Conservation (phyloP, 2,888 invertebrate genomes). For the Diadegma fenestrale region DNA sequence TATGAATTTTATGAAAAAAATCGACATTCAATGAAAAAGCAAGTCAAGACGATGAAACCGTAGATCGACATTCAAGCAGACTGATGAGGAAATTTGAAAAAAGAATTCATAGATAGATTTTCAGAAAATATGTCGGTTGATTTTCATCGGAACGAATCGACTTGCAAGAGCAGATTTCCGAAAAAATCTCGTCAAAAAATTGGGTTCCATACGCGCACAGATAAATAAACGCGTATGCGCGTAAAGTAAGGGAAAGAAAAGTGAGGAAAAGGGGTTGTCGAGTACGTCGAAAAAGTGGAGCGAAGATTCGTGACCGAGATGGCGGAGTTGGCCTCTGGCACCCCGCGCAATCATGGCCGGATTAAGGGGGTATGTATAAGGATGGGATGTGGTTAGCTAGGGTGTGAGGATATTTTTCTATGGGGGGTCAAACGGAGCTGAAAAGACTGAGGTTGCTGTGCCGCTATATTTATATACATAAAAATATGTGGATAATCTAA, state of each 20-base stretch:
- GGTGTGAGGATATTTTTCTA: constrained; percentile 68
- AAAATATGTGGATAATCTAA: background rate
- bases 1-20: no score
- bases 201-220: background rate
- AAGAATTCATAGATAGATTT: background rate
- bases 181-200: constrained; percentile 10
- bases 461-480: constrained; percentile 4
- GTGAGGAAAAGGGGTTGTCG: constrained; percentile 55
- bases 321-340: constrained; percentile 65
- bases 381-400: constrained; percentile 68
- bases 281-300: constrained; percentile 59
- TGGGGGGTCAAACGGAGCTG: constrained; percentile 75
- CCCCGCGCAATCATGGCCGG: constrained; percentile 82
- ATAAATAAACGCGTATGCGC: background rate
- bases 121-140: background rate
- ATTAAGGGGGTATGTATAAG: constrained; percentile 81
- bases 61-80: no score
- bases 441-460: constrained; percentile 55
- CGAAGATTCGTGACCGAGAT: constrained; percentile 68
- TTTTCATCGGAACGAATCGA: background rate
- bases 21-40: no score
- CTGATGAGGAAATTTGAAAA: no score
- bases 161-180: background rate
- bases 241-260: constrained; percentile 2
- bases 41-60: no score